Percentiles rank a stretch among this genome's conserved stretches.
phyloP scores from a whole-genome alignment of 1,140 invertebrate genomes.

The Ectropis grisescens region DNA sequence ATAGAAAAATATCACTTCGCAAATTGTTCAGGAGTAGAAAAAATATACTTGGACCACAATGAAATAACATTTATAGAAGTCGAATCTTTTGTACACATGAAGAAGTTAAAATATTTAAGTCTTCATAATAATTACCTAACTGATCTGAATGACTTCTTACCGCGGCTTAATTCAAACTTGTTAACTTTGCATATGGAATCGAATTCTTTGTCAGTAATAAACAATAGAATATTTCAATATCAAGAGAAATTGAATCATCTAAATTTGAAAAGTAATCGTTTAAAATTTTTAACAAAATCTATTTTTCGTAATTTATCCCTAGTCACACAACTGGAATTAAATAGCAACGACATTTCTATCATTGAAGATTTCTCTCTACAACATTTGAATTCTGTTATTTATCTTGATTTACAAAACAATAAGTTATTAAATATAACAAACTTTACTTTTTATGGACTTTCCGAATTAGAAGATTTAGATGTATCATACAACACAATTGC shows the following conservation, averaged over 20 bases:
- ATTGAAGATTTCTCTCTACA: constrained; percentile 58
- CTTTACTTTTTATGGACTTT: constrained; percentile 76
- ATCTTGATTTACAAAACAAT: constrained; percentile 60
- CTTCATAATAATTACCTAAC: constrained; percentile 48
- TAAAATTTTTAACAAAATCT: constrained; percentile 50
- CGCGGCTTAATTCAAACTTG: constrained; percentile 40
- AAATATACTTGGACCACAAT: constrained; percentile 55
- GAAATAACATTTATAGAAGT: constrained; percentile 49
- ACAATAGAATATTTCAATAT: constrained; percentile 35
- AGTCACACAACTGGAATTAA: constrained; percentile 39
- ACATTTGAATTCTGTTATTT: constrained; percentile 37
- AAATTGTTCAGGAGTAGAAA: constrained; percentile 37
- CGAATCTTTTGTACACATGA: constrained; percentile 39
- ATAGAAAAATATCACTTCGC: constrained; percentile 41
- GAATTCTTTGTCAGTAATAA: constrained; percentile 39
- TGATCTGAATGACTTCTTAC: constrained; percentile 45
- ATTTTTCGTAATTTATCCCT: constrained; percentile 45
- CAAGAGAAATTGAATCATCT: constrained; percentile 41
- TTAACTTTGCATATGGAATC: constrained; percentile 39
- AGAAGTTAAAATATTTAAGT: constrained; percentile 39
- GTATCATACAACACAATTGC: constrained; percentile 75
- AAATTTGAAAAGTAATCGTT: constrained; percentile 40
- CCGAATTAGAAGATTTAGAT: constrained; percentile 78
- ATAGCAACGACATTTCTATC: constrained; percentile 46
- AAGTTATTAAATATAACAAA: constrained; percentile 54